Conservation (phyloP, 2,113 vertebrate genomes). For the Gorsachius goisagi region DNA sequence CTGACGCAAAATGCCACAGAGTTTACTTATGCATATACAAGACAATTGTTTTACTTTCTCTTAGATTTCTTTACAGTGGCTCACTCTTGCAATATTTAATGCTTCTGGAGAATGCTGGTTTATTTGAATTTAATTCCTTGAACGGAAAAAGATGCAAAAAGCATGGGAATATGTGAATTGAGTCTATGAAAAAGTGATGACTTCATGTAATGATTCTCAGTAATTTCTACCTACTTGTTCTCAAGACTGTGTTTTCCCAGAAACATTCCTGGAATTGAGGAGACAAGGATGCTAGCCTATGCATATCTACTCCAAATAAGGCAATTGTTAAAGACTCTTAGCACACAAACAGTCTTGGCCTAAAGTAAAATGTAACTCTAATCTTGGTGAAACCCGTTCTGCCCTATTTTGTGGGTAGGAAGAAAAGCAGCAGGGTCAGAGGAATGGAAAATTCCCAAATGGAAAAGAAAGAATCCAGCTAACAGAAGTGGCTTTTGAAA, state of each 20-base stretch:
- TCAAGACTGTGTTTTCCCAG: not conserved
- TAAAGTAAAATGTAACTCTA: not conserved
- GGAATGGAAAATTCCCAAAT: not conserved
- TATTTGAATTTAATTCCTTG: not conserved
- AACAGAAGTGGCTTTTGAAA: not conserved
- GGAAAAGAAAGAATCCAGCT: not conserved
- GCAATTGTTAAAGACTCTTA: not conserved
- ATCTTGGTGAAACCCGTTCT: not conserved
- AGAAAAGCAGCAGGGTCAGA: not conserved
- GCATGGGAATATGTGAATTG: not conserved
- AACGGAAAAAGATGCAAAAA: not conserved
- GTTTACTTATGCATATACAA: not conserved
- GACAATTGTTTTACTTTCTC: not conserved
- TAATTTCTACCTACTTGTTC: not conserved
- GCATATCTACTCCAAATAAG: slow-evolving; percentile 9
- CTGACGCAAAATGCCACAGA: not conserved
- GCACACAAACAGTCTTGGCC: not conserved
- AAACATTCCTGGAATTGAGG: not conserved
- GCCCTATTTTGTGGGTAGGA: not conserved
- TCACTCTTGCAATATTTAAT: not conserved
- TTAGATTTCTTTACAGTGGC: not conserved
- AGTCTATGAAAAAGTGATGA: not conserved
- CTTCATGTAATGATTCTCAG: not conserved
- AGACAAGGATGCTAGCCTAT: not conserved
- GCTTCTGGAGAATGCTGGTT: not conserved